These are phyloP conservation scores for Hippoglossus hippoglossus DNA, from an alignment of 2,797 vertebrate genomes.

Conservation along the genomic window DNA sequence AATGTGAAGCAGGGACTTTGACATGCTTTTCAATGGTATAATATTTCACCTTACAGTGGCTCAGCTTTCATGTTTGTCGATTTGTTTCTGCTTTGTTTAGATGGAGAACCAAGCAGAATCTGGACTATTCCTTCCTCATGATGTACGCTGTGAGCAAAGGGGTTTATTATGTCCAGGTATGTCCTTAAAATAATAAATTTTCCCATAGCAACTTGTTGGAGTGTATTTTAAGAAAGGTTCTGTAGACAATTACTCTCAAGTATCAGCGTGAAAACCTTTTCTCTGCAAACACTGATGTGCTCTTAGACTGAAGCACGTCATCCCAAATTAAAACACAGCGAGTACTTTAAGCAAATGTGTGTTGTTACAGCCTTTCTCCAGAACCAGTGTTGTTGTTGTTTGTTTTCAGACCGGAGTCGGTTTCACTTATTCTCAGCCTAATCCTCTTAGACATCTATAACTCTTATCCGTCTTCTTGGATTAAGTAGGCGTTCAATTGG, in stretches of 20 bases:
- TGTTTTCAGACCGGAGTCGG: constrained; percentile 2
- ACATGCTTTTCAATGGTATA: background rate
- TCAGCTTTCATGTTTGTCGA: constrained; percentile 6
- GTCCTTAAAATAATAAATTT: constrained; percentile 13
- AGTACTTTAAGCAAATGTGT: constrained; percentile 14
- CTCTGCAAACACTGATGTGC: constrained; percentile 11
- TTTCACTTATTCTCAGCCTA: constrained; percentile 40
- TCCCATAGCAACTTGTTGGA: constrained; percentile 18
- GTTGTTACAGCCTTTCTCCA: constrained; percentile 29
- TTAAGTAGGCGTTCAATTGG: background rate
- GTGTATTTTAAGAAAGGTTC: background rate
- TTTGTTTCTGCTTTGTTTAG: constrained; percentile 79
- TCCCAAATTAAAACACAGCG: constrained; percentile 16
- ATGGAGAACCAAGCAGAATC: constrained; percentile 98
- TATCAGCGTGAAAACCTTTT: constrained; percentile 11
- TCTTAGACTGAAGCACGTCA: constrained; percentile 4
- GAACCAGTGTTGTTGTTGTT: constrained; percentile 4
- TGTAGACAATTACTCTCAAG: background rate
- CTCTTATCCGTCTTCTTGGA: background rate
- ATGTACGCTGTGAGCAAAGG: constrained; percentile 99
- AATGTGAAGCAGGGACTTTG: constrained; percentile 23
- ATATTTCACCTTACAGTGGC: background rate
- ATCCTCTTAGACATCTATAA: constrained; percentile 42
- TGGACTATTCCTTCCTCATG: constrained; percentile 99
- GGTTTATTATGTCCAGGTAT: constrained; percentile 97